These are phyloP conservation scores for Numenius phaeopus DNA, from an alignment of 2,797 vertebrate genomes.

Conservation along the genomic window DNA sequence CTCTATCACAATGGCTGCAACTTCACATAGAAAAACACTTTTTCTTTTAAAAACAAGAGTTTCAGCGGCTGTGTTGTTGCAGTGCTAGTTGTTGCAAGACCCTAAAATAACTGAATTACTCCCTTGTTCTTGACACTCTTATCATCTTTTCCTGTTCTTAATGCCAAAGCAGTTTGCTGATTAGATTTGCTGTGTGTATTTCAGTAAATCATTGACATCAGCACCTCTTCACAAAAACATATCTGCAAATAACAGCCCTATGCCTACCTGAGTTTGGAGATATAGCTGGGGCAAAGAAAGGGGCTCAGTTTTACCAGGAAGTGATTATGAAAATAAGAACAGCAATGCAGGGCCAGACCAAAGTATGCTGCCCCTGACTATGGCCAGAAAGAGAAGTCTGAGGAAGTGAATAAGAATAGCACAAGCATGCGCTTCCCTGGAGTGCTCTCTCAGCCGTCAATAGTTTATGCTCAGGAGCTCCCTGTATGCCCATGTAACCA, in stretches of 20 bases:
- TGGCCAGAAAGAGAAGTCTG: neutral
- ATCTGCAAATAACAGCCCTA: neutral
- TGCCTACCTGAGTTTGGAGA: neutral
- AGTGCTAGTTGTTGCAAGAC: conserved; percentile 4
- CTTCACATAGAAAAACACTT: neutral
- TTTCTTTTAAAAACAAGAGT: neutral
- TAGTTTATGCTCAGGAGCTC: neutral
- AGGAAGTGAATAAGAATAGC: neutral
- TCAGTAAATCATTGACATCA: conserved; percentile 47
- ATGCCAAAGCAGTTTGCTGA: neutral
- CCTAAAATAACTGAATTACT: conserved; percentile 17
- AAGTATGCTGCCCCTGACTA: neutral
- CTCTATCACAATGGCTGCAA: neutral
- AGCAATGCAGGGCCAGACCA: neutral
- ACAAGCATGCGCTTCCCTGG: neutral
- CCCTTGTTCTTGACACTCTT: conserved; percentile 22
- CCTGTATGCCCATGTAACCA: neutral
- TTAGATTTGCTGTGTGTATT: conserved; percentile 14
- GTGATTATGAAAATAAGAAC: neutral
- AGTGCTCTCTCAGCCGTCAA: neutral
- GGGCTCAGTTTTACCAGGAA: neutral
- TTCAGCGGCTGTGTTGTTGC: neutral
- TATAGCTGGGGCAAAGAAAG: neutral
- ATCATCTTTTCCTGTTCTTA: conserved; percentile 38
- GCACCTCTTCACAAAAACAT: neutral